A percentile compares a stretch with the other conserved stretches of the same genome.
Evolutionary conservation across 2,888 invertebrate species (phyloP).

Genomic region (Agonopterix arenella): DNA sequence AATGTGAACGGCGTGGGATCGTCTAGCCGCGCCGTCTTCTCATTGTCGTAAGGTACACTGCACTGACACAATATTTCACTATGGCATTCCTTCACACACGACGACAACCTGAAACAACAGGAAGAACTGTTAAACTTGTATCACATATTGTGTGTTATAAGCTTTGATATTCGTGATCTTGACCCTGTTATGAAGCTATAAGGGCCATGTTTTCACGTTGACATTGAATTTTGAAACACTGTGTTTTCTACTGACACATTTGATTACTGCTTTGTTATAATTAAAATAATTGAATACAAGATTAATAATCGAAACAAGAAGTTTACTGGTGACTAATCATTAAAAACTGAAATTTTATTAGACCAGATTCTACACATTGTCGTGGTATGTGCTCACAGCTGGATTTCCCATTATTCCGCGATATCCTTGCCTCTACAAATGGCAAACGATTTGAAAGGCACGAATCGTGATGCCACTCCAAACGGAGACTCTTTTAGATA

Average conservation of each 20-base stretch:
- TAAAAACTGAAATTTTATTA: neutral
- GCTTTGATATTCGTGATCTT: conserved; percentile 2
- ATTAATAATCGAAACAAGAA: too few relatives aligned
- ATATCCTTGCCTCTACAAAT: conserved; percentile 63
- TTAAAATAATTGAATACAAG: too few relatives aligned
- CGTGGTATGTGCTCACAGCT: conserved; percentile 14
- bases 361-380: neutral
- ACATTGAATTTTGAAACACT: too few relatives aligned
- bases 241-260: too few relatives aligned
- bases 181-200: neutral
- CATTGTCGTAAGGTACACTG: conserved; percentile 45
- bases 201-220: too few relatives aligned
- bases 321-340: too few relatives aligned
- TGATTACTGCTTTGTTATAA: too few relatives aligned
- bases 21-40: conserved; percentile 42
- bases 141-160: neutral
- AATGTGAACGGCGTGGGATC: conserved; percentile 35
- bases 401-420: conserved; percentile 65
- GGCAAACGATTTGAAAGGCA: conserved; percentile 66
- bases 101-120: conserved; percentile 53
- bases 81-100: conserved; percentile 24
- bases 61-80: conserved; percentile 46
- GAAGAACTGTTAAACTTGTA: conserved; percentile 11
- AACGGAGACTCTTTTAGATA: conserved; percentile 33
- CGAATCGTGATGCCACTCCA: conserved; percentile 59